Evolutionary conservation across 2,888 invertebrate species (phyloP).

Genomic region (Ametastegia equiseti): DNA sequence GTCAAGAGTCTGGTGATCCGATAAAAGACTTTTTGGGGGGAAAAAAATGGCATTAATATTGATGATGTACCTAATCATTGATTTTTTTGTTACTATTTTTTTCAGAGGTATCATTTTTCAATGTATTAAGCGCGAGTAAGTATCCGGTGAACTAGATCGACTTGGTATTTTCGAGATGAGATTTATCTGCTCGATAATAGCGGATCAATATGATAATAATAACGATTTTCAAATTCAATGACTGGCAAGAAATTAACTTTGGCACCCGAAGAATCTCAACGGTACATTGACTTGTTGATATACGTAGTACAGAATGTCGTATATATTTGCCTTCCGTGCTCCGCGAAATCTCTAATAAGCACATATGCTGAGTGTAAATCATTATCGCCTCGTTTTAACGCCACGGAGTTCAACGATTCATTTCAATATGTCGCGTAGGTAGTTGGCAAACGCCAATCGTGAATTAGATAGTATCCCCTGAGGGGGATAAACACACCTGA

Average conservation of each 20-base stretch:
- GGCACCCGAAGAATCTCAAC: slow-evolving; percentile 6
- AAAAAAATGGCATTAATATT: background rate
- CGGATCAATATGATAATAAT: slow-evolving; percentile 16
- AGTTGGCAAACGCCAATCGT: background rate
- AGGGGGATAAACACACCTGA: background rate
- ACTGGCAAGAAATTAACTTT: background rate
- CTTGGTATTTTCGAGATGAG: background rate
- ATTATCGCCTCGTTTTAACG: slow-evolving; percentile 3
- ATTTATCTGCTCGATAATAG: slow-evolving; percentile 9
- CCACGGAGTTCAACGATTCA: background rate
- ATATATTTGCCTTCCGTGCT: background rate
- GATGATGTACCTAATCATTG: no score
- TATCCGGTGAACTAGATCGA: background rate
- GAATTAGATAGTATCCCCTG: no score
- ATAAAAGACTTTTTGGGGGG: background rate
- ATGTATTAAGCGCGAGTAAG: background rate
- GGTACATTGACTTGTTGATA: slow-evolving; percentile 7
- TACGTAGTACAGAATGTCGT: background rate
- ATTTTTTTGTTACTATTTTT: background rate
- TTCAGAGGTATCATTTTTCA: background rate
- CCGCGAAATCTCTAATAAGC: background rate
- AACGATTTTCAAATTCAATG: slow-evolving; percentile 20
- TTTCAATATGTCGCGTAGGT: background rate
- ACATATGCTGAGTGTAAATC: background rate
- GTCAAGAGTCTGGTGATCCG: background rate